Base-by-base conservation (phyloP, 2,113 vertebrate genomes). In the Dipodomys stephensi region DNA sequence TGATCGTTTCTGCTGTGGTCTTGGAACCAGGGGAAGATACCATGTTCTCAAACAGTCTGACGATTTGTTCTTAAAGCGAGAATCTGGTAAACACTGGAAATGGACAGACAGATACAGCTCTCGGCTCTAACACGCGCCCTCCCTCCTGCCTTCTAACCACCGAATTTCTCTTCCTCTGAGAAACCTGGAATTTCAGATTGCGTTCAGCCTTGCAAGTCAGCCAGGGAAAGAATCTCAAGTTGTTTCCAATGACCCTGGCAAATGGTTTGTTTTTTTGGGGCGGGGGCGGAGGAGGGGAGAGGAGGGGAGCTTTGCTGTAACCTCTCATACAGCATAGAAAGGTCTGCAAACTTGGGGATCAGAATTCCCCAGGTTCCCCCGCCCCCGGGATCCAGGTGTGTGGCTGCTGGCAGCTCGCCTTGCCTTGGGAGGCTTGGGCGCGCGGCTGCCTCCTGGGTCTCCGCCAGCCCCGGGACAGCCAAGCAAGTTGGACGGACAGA, bases 51-150 rank as follows among this genome's bases (percentile, higher is more conserved):
- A 30, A 46, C 71, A 92, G 30, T 68, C 35, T 57, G 46, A 18
- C 15, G 72, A 64, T 80, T 82, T 80, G 30, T 86, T 90, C 80
- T 77, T 86, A 84, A 88, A 91, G 81, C n/a, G n/a, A 76, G 46
- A 84, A 94, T 87, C 78, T 62, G 92, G 74, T 46, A 72, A 76
- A 46, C 60, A 95, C 53, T 71, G 32, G 73, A 81, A n/a, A 23
- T 25, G 78, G 46, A 80, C 53, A 85, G 82, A 88, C 19, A 80
- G 79, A 77, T 18, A 28, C 18, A 64, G 78, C 32, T 67, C 65
- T 46, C 4, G 39, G 69, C n/a, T 94, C 84, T 39, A 60, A 67
- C 78, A 49, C 32, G 23, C 80, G 74, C 74, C 25, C 20, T 60
- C 57, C 64, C 67, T 93, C 35, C 60, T 35, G 73, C 27, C n/a